Evolutionary conservation across 2,113 vertebrate species (phyloP).

Genomic region (Bostrychus sinensis): DNA sequence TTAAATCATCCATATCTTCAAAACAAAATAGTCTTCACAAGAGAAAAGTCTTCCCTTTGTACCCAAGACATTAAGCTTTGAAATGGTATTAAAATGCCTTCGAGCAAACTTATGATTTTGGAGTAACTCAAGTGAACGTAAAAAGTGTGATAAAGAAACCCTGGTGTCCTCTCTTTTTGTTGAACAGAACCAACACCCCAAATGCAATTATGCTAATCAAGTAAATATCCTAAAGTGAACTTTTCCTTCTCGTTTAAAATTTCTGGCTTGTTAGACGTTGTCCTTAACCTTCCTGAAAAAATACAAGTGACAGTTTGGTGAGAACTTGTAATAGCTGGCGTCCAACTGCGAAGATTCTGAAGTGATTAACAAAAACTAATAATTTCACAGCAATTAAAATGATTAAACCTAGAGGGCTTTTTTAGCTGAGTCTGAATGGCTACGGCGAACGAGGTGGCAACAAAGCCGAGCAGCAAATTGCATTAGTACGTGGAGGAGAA

Average conservation of each 20-base stretch:
- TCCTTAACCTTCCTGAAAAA: constrained; percentile 31
- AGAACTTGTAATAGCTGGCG: constrained; percentile 26
- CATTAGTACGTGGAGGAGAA: constrained; percentile 94
- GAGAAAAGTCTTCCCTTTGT: too few relatives aligned
- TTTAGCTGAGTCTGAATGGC: constrained; percentile 81
- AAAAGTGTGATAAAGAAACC: too few relatives aligned
- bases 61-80: too few relatives aligned
- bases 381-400: constrained; percentile 81
- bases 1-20: too few relatives aligned
- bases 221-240: constrained; percentile 22
- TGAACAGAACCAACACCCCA: too few relatives aligned
- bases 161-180: too few relatives aligned
- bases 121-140: too few relatives aligned
- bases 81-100: too few relatives aligned
- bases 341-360: constrained; percentile 64
- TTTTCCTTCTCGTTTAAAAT: constrained; percentile 18
- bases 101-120: too few relatives aligned
- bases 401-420: constrained; percentile 76
- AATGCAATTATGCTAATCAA: constrained; percentile 15
- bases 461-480: constrained; percentile 95
- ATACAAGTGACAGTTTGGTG: constrained; percentile 47
- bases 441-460: constrained; percentile 89
- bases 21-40: too few relatives aligned
- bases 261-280: constrained; percentile 2
- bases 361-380: constrained; percentile 80